Evolutionary conservation across 1,140 invertebrate genomes (phyloP), one percentile per base, ranked within the genome.

Genomic region (Tetramorium alpestre): DNA sequence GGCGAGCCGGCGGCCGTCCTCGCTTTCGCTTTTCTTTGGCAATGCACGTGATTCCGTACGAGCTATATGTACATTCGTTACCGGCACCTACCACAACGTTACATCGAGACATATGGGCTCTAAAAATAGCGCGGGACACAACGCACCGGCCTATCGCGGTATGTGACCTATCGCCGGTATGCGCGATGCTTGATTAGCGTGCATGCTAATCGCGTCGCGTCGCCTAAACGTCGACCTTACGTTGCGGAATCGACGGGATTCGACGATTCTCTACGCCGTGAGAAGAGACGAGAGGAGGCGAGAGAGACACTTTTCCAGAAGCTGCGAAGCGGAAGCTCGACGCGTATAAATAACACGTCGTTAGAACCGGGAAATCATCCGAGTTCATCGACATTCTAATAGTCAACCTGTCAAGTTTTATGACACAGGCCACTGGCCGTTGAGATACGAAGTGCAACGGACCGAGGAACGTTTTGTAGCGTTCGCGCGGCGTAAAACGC

Each of bases 21-120:
- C 80, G 80, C 80, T 84, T 84, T 84, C 80, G 80, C 80, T 84
- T 84, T 84, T 84, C 80, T 84, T 84, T 84, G 80, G 80, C 80
- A 87, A 54, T 77, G 76, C 88, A 76, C 67, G 60, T 85, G 75
- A 82, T 88, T 87, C 84, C 76, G 8, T 64, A 25, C 84, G 77
- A 69, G 77, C 77, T 81, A 70, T 81, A 73, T 67, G 77, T 62
- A 75, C 41, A 47, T 84, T 75, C 80, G 80, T 73, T 84, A 84
- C 80, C 80, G 80, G 65, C 51, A 58, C 67, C 80, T 75, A 73
- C 80, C 80, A 49, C 80, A 75, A 75, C 80, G 54, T 75, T 73
- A 75, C 69, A 73, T 62, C 69, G 78, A 28, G 38, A 80, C n/a
- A 82, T 73, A 73, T 41, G 80, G 13, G 54, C 47, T 73, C 80